These are phyloP conservation scores for Pemphredon lugubris DNA, from an alignment of 2,888 invertebrate species.

Conservation along the genomic window DNA sequence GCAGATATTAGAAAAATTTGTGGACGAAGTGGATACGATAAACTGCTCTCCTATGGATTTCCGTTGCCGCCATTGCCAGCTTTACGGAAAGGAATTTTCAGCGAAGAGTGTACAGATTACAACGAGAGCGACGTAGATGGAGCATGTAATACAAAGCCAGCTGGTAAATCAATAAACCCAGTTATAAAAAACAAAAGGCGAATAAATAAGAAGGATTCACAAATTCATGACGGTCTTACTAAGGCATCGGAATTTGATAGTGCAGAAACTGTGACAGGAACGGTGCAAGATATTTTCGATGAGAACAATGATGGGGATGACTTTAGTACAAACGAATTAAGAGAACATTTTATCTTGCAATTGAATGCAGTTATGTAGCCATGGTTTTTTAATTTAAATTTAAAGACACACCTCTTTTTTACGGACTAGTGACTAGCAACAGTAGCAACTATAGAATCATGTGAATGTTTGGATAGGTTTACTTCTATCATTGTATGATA, in stretches of 20 bases:
- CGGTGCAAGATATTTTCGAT: slow-evolving; percentile 78
- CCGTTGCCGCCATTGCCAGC: slow-evolving; percentile 69
- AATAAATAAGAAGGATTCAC: slow-evolving; percentile 18
- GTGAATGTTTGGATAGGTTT: slow-evolving; percentile 24
- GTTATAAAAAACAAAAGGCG: slow-evolving; percentile 25
- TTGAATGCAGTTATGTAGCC: slow-evolving; percentile 62
- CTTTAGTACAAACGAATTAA: slow-evolving; percentile 67
- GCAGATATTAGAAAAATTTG: slow-evolving; percentile 68
- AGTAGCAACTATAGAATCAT: slow-evolving; percentile 30
- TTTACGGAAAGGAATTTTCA: slow-evolving; percentile 51
- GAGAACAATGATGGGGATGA: slow-evolving; percentile 75
- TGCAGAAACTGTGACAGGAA: slow-evolving; percentile 69
- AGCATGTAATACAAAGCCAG: neutral
- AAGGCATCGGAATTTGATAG: slow-evolving; percentile 41
- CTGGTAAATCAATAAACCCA: slow-evolving; percentile 4
- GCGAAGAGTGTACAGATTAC: slow-evolving; percentile 32
- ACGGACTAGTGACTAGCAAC: slow-evolving; percentile 29
- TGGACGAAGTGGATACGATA: slow-evolving; percentile 68
- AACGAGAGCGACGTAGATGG: slow-evolving; percentile 31
- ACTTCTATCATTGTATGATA: slow-evolving; percentile 50
- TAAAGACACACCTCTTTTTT: slow-evolving; percentile 31
- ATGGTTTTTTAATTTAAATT: slow-evolving; percentile 27
- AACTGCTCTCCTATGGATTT: slow-evolving; percentile 69
- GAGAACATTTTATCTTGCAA: slow-evolving; percentile 68
- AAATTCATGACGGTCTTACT: slow-evolving; percentile 3